Conservation (phyloP, 2,888 invertebrate species). For the Pristionchus arcanus region DNA sequence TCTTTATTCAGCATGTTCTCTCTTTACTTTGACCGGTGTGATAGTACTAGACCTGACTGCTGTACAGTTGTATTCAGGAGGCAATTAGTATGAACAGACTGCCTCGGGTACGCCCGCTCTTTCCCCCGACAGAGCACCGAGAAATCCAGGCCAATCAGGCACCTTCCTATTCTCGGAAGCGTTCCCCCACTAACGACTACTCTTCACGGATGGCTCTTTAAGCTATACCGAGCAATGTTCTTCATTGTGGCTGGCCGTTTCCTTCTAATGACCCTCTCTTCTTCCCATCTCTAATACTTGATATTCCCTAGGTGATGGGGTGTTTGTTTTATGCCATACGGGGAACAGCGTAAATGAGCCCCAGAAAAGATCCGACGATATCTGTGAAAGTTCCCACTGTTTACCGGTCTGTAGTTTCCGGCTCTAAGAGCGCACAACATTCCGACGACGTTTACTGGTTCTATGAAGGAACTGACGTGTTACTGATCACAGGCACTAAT, state of each 20-base stretch:
- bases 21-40: too few relatives aligned
- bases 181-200: not conserved
- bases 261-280: not conserved
- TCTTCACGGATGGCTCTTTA: not conserved
- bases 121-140: not conserved
- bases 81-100: too few relatives aligned
- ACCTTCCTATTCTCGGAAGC: not conserved
- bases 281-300: not conserved
- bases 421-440: too few relatives aligned
- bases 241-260: too few relatives aligned
- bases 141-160: not conserved
- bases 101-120: not conserved
- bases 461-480: not conserved
- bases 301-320: not conserved
- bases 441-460: not conserved
- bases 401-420: not conserved
- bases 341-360: not conserved
- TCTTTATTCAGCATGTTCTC: too few relatives aligned
- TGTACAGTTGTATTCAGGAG: too few relatives aligned
- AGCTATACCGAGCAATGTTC: too few relatives aligned
- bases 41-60: too few relatives aligned
- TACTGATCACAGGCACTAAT: not conserved
- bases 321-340: not conserved
- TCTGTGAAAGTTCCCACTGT: not conserved
- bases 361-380: not conserved